Base-by-base conservation (phyloP, 2,888 invertebrate genomes). In the Cheilosia pagana region DNA sequence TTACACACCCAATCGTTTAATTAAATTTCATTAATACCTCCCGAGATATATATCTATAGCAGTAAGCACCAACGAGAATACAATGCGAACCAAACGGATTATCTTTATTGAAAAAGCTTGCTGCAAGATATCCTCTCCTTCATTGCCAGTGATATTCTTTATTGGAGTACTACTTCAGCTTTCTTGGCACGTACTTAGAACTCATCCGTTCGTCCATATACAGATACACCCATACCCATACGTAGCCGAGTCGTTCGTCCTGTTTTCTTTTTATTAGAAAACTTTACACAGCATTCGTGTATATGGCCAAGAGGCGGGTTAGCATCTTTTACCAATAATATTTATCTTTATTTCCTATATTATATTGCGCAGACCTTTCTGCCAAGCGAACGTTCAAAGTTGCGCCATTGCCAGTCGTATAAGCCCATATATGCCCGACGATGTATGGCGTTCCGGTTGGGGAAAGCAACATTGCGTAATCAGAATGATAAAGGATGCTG, bases 271-370 rank as follows among this genome's bases (percentile, higher is more conserved):
- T 83, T 83, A 83, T 83, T 83, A 53, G 74, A 83, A 75, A 83
- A 83, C 74, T 83, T 83, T 74, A 70, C 83, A 79, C 53, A 70
- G 57, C 25, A 21, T 53, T 55, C 67, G 43, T 12, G 5, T 23
- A 14, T 59, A 43, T 31, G 35, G 57, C 59, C 59, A 52, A 41
- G 67, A 72, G 53, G 59, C 65, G 65, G 79, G 75, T 75, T 71
- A 81, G 81, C 85, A 85, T 85, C 81, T 79, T 85, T 79, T 76
- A 71, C 75, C 85, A 85, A 85, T 85, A 85, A 81, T 85, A 85
- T 85, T 85, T 85, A 85, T 85, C 81, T 85, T 81, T 79, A 68
- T 68, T 63, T 83, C 74, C 59, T 52, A 67, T 70, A 83, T 83
- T 72, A 59, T 70, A 81, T 76, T 75, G 85, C 81, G 85, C 81